Evolutionary conservation across 2,113 vertebrate species (phyloP).

Genomic region (Gallinago jamesoni): DNA sequence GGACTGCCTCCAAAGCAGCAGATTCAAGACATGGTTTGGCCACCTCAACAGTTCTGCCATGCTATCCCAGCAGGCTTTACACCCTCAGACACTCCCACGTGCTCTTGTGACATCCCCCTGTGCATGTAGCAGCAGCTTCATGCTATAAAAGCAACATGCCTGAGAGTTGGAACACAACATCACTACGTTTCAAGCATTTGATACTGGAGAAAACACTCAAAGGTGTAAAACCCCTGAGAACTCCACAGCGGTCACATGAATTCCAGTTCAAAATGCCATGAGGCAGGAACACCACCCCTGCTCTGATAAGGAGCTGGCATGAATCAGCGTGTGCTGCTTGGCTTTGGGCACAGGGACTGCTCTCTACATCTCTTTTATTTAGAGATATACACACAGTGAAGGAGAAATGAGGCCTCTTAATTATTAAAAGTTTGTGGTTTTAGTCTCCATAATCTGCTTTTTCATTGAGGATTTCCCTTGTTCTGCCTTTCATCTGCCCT

Average conservation of each 20-base stretch:
- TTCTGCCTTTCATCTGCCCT: neutral
- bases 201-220: neutral
- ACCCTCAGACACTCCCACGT: accelerated
- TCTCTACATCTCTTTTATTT: neutral
- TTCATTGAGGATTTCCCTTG: neutral
- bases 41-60: neutral
- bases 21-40: neutral
- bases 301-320: neutral
- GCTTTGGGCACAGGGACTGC: neutral
- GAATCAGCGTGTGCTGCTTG: neutral
- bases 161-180: neutral
- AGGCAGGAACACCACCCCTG: neutral
- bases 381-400: neutral
- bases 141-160: accelerated
- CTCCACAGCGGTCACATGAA: neutral
- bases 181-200: neutral
- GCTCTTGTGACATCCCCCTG: neutral
- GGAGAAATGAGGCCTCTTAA: neutral
- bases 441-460: neutral
- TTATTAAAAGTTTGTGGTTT: neutral
- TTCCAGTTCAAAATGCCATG: neutral
- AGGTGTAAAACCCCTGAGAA: neutral
- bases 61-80: neutral
- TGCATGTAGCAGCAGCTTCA: neutral
- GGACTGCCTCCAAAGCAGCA: neutral